Conservation (phyloP, 2,113 vertebrate genomes). For the Lamprologus speciosus region DNA sequence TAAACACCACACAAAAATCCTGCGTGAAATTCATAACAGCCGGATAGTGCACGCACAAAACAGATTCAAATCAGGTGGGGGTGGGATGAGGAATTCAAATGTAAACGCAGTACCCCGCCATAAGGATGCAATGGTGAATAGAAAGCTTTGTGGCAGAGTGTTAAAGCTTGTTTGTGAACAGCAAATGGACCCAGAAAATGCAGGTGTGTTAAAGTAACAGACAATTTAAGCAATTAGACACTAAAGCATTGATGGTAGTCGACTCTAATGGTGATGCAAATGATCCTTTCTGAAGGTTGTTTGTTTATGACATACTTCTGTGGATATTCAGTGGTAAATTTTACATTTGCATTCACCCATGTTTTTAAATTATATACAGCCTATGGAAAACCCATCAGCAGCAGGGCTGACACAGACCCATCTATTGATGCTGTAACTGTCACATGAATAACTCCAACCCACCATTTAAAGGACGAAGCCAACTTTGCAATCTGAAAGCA, state of each 20-base stretch:
- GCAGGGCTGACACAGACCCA: background rate
- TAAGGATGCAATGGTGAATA: background rate
- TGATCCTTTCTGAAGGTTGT: background rate
- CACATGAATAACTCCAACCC: background rate
- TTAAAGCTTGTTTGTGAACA: background rate
- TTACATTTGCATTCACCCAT: background rate
- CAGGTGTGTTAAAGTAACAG: background rate
- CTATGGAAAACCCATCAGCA: background rate
- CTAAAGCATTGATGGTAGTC: background rate
- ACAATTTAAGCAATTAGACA: background rate
- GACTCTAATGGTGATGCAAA: background rate
- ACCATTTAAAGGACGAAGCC: background rate
- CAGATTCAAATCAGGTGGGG: background rate
- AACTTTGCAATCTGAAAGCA: background rate
- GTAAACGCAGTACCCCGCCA: background rate
- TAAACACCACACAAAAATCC: background rate
- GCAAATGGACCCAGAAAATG: background rate
- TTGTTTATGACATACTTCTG: background rate
- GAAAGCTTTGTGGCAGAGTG: background rate
- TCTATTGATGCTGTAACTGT: background rate
- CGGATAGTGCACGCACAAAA: background rate
- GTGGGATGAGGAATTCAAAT: background rate
- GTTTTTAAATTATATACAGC: background rate
- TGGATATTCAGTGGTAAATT: background rate
- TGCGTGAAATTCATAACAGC: background rate